Evolutionary conservation across 2,888 invertebrate species (phyloP).

Genomic region (Dolichopus griseipennis): DNA sequence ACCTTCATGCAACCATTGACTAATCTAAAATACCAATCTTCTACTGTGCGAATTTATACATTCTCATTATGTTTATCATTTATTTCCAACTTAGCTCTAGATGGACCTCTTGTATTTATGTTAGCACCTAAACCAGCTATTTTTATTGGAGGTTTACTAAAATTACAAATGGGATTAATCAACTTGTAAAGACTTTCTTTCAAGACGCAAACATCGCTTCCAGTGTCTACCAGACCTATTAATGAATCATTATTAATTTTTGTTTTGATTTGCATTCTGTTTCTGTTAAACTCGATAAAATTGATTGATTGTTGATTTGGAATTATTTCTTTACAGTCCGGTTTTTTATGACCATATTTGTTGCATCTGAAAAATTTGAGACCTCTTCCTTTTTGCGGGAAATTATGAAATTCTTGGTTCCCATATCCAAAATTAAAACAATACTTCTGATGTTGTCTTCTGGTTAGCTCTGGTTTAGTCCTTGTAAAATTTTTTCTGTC

Average conservation of each 20-base stretch:
- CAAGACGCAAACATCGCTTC: slow-evolving; percentile 17
- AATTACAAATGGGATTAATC: neutral
- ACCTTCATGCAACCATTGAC: slow-evolving; percentile 15
- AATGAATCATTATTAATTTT: slow-evolving; percentile 11
- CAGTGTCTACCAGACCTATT: slow-evolving; percentile 18
- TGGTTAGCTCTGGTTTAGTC: neutral
- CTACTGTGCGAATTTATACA: slow-evolving; percentile 11
- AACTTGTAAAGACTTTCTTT: slow-evolving; percentile 12
- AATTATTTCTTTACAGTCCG: slow-evolving; percentile 6
- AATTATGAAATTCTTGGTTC: slow-evolving; percentile 18
- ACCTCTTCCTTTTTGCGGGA: slow-evolving; percentile 23
- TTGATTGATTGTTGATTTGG: neutral
- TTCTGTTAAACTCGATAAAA: slow-evolving; percentile 8
- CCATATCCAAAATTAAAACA: slow-evolving; percentile 21
- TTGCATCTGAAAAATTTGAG: slow-evolving; percentile 31
- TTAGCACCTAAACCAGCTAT: slow-evolving; percentile 13
- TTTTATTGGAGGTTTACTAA: neutral
- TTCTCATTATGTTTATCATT: slow-evolving; percentile 8
- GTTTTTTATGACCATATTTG: slow-evolving; percentile 25
- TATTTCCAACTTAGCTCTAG: too few species aligned
- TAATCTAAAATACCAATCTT: neutral
- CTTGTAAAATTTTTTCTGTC: neutral
- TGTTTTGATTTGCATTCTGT: slow-evolving; percentile 9
- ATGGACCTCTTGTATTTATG: slow-evolving; percentile 7
- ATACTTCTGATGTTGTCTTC: slow-evolving; percentile 4